Percentiles rank a stretch among this genome's conserved stretches.
phyloP scores from a whole-genome alignment of 2,888 invertebrate genomes.

The Amphimallon solstitiale region DNA sequence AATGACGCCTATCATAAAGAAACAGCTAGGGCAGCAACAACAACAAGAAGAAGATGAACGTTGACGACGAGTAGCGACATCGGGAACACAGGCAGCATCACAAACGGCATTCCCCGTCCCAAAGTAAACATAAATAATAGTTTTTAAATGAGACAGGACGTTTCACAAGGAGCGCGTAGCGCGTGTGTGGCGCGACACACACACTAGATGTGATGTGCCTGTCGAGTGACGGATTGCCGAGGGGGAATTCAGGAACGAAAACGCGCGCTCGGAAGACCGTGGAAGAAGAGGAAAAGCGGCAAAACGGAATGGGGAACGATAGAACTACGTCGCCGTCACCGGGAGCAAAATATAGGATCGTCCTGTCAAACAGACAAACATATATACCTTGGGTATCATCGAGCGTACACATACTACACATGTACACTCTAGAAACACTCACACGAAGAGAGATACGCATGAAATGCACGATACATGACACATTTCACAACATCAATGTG shows the following conservation, averaged over 20 bases:
- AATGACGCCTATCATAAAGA: not conserved
- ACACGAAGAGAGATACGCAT: constrained; percentile 44
- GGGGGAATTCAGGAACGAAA: constrained; percentile 39
- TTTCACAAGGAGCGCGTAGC: constrained; percentile 61
- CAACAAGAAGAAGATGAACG: not conserved
- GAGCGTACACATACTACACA: constrained; percentile 37
- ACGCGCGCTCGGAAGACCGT: not conserved
- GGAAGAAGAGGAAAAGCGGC: no score
- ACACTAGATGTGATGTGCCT: constrained; percentile 60
- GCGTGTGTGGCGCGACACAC: constrained; percentile 63
- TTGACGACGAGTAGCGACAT: constrained; percentile 2
- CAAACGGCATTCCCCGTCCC: constrained; percentile 49
- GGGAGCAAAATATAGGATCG: not conserved
- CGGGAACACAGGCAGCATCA: constrained; percentile 41
- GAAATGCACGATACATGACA: constrained; percentile 60
- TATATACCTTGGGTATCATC: no score
- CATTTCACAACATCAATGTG: constrained; percentile 63
- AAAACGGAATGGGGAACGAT: constrained; percentile 3
- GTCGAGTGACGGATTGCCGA: constrained; percentile 64
- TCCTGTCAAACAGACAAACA: no score
- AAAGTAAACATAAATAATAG: constrained; percentile 64
- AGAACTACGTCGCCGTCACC: not conserved
- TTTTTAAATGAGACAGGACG: constrained; percentile 68
- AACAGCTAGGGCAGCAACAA: not conserved
- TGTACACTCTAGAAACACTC: constrained; percentile 45